These are phyloP conservation scores for Didymodactylos carnosus DNA, from an alignment of 2,888 invertebrate genomes.

Conservation along the genomic window DNA sequence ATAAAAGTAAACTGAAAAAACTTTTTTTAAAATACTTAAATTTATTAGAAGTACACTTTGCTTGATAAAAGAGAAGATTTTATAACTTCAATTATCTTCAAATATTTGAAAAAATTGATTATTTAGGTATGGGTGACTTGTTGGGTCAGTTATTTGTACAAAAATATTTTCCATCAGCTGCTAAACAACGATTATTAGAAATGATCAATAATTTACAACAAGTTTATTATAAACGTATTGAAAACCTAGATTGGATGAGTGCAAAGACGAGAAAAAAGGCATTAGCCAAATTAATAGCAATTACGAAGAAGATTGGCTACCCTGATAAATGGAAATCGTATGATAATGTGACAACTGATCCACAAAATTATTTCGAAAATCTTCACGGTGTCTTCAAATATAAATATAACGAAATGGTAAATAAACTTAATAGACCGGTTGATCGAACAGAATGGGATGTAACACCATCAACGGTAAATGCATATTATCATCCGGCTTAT, in stretches of 20 bases:
- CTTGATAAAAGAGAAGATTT: too few species aligned
- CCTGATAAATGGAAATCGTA: constrained; percentile 36
- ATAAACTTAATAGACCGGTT: not conserved
- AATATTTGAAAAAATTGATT: too few species aligned
- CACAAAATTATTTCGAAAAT: not conserved
- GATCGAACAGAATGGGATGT: not conserved
- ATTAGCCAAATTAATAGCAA: constrained; percentile 40
- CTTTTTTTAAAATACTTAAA: too few species aligned
- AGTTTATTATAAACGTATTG: constrained; percentile 19
- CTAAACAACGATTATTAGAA: constrained; percentile 47
- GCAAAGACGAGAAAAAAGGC: constrained; percentile 44
- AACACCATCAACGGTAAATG: not conserved
- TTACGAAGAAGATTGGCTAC: constrained; percentile 48
- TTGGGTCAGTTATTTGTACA: constrained; percentile 65
- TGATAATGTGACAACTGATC: not conserved
- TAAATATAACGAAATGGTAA: not conserved
- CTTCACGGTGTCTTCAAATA: not conserved
- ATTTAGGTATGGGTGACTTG: not conserved
- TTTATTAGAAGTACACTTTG: too few species aligned
- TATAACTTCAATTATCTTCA: too few species aligned
- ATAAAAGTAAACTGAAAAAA: too few species aligned
- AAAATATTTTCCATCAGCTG: constrained; percentile 66
- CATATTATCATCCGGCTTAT: constrained; percentile 51
- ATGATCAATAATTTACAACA: not conserved
- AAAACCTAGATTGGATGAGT: constrained; percentile 82